Base-by-base conservation (phyloP, 2,888 invertebrate genomes). In the Amphiduros pacificus region DNA sequence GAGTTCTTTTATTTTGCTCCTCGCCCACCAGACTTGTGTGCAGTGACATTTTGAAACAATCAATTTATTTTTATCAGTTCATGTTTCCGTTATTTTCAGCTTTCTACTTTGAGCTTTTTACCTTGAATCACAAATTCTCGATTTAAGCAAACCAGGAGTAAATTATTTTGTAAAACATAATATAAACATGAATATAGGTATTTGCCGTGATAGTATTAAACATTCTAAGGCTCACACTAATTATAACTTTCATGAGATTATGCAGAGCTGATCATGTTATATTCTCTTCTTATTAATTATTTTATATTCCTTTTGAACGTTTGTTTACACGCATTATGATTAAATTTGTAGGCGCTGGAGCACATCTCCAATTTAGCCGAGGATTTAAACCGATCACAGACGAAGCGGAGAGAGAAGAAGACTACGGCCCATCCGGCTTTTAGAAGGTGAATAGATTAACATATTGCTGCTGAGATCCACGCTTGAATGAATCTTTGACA, bases 291-390 rank as follows among this genome's bases (percentile, higher is more conserved):
- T 44, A 44, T 44, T 44, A 20, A 44, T 44, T 44, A 9, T 17
- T 44, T 44, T 20, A 44, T 22, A 44, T 22, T 17, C 20, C 22
- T 36, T 36, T 36, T 22, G n/a, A 44, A 44, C 44, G 22, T 20
- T 44, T 44, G n/a, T 9, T 44, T 44, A 9, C 44, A 11, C 6
- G 44, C 44, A 44, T 11, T 44, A 4, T 44, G 5, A 4, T 44
- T 5, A 11, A 11, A 5, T 54, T 51, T 26, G 49, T 36, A 69
- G 69, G 65, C 66, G 14, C 60, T 69, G 50, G 64, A 65, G 48
- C 61, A 52, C 50, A 63, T 65, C 32, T 63, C 65, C 26, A 59
- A 55, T 50, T 62, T 69, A 60, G 65, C 63, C 36, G 67, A 62
- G 41, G 64, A 65, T 50, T 40, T 65, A 40, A 55, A 55, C 44